Evolutionary conservation across 2,888 invertebrate genomes (phyloP).

Genomic region (Oligia latruncula): DNA sequence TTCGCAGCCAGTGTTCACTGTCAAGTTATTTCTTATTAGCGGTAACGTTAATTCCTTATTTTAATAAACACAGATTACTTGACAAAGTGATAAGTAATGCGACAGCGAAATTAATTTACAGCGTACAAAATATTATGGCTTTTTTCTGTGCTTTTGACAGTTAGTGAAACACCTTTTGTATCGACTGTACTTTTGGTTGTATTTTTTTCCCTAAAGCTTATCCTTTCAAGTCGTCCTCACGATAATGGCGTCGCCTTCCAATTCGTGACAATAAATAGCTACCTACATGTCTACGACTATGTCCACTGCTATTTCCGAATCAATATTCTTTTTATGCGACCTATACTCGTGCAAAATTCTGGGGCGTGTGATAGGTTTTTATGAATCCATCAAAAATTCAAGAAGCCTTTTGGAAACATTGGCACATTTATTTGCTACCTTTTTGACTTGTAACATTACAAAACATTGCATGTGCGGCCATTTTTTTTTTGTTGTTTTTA

Average conservation of each 20-base stretch:
- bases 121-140: constrained; percentile 7
- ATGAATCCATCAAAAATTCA: background rate
- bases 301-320: background rate
- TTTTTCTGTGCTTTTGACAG: background rate
- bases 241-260: background rate
- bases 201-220: background rate
- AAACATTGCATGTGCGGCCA: background rate
- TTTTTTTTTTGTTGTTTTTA: too few relatives aligned
- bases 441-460: background rate
- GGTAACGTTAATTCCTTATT: constrained; percentile 18
- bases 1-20: background rate
- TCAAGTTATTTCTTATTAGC: constrained; percentile 9
- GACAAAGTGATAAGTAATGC: constrained; percentile 20
- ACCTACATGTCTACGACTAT: background rate
- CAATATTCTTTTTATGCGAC: background rate
- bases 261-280: background rate
- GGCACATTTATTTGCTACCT: background rate
- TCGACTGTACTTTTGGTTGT: constrained; percentile 23
- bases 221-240: background rate
- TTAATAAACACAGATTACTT: constrained; percentile 27
- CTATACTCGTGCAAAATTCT: background rate
- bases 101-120: constrained; percentile 31
- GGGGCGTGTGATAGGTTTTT: background rate
- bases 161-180: constrained; percentile 10
- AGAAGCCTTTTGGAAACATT: background rate